Base-by-base conservation (phyloP, 1,140 invertebrate species). In the Solen grandis region DNA sequence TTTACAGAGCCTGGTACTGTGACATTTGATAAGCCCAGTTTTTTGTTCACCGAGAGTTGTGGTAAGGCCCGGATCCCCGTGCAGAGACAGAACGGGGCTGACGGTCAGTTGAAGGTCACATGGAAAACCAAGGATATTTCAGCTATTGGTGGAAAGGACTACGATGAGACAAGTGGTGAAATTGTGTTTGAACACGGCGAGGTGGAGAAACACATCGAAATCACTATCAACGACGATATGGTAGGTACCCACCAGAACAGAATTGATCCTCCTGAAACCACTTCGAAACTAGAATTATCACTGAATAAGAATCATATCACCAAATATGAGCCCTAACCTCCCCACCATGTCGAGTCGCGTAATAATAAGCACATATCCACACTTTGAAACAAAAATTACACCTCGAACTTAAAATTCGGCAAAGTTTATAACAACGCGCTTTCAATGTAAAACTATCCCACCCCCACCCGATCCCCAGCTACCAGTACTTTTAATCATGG, bases 1-100 rank as follows among this genome's bases (percentile, higher is more conserved):
- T n/a, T n/a, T n/a, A n/a, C n/a, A 95, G 94, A 94, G 84, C 95
- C 95, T 79, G 95, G 95, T 29, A 91, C 93, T 5, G 87, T 95
- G 38, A 91, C 93, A 66, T 95, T 95, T 88, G 90, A 92, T 33
- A 94, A 94, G 84, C 91, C 95, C 65, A 94, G 94, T 82, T 87
- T 94, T 31, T 81, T 95, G 22, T 94, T 95, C 63, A 94, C 95
- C 86, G 95, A 95, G 87, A 95, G 94, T 81, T 92, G 93, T 60
- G 94, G 94, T 0, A 89, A 88, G 14, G 94, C 94, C 1, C 79
- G 88, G n/a, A 88, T 95, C 35, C 92, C 94, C 14, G 92, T 95
- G 0, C 82, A 93, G 13, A 86, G 95, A 60, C 89, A 87, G 59
- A 91, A 93, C 81, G 95, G 95, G 16, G 93, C 94, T 19, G 94